Base-by-base conservation (phyloP, 2,113 vertebrate genomes). In the Piaya cayana region DNA sequence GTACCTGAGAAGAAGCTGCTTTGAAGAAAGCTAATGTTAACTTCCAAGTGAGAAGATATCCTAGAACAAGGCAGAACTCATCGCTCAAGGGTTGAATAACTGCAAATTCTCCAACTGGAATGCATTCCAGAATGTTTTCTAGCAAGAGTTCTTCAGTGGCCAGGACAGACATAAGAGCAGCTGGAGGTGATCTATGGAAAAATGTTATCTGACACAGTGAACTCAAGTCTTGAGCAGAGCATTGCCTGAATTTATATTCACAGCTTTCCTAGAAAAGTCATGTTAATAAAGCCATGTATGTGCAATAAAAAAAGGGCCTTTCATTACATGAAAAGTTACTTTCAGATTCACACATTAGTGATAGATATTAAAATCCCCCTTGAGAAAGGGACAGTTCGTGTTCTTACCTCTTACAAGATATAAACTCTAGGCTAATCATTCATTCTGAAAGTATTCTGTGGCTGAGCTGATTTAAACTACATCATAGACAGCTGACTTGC, bases 11-110 rank as follows among this genome's bases (percentile, higher is more conserved):
- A 65, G 99, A 98, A 45, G 99, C 98, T 39, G 99, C 98, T 96
- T 99, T 99, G 92, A 99, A 99, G 93, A 99, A 99, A 50, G 98
- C 98, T 49, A 99, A 98, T 23, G 98, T 98, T 71, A 99, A 98
- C 94, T 99, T 99, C 99, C 99, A 99, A 20, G 98, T 98, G 70
- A 99, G 98, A 67, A 99, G 97, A 94, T 99, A 99, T 2, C 99
- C 99, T 86, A 99, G 97, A 76, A 99, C 98, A 94, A 98, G 98
- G 82, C 98, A 99, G 97, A 99, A 99, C 91, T 99, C 99, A 82
- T 98, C 98, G 0, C 99, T 99, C 85, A 98, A 96, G 22, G 99
- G 99, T 50, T 98, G 98, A 80, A 99, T 98, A 82, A 98, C 97
- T 34, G 98, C 98, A 95, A 98, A 99, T 97, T 99, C 99, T 77